Evolutionary conservation across 1,140 invertebrate species (phyloP).

Genomic region (Hirudo medicinalis): DNA sequence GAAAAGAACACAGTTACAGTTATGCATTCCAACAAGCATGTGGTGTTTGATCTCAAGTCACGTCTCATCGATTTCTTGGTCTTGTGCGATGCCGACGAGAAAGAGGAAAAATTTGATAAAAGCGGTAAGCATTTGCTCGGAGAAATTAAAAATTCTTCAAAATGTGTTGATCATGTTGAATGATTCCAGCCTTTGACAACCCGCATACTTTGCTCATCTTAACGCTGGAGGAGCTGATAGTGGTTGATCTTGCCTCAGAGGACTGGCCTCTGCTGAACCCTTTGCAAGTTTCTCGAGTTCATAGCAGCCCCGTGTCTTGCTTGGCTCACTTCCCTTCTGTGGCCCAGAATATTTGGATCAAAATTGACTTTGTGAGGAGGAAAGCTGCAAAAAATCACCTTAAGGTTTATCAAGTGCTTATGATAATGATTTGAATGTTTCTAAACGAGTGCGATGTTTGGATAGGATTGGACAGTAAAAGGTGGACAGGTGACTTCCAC

Average conservation of each 20-base stretch:
- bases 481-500: too few relatives aligned
- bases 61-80: constrained; percentile 55
- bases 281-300: constrained; percentile 57
- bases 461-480: too few relatives aligned
- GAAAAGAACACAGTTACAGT: constrained; percentile 64
- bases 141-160: background rate
- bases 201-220: constrained; percentile 58
- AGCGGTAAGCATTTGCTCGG: background rate
- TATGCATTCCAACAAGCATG: constrained; percentile 10
- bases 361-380: constrained; percentile 11
- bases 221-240: constrained; percentile 82
- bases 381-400: too few relatives aligned
- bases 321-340: constrained; percentile 59
- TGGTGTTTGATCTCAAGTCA: constrained; percentile 83
- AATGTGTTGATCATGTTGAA: background rate
- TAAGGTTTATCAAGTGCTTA: too few relatives aligned
- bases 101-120: background rate
- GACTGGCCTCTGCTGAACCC: constrained; percentile 64
- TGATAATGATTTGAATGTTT: too few relatives aligned
- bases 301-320: constrained; percentile 5
- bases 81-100: background rate
- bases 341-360: constrained; percentile 26
- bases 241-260: constrained; percentile 66
- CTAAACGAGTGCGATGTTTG: too few relatives aligned
- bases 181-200: constrained; percentile 44